phyloP scores from a whole-genome alignment of 2,888 invertebrate genomes.

The Ichneumoninae sp. region DNA sequence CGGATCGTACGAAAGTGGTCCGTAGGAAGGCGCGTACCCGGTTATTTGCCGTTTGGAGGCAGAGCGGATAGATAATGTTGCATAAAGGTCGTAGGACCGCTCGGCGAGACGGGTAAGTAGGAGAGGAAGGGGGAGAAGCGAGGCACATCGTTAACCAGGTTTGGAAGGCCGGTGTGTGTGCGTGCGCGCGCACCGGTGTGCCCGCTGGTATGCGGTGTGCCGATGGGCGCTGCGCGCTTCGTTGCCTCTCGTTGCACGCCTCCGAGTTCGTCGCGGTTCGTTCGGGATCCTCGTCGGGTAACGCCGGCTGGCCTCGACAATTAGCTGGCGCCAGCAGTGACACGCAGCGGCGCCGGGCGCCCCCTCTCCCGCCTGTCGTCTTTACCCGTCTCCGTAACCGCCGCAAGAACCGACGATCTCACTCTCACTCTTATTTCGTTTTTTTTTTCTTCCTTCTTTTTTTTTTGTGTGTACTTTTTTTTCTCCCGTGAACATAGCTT shows the following conservation, averaged over 20 bases:
- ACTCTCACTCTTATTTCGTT: slow-evolving; percentile 42
- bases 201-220: slow-evolving; percentile 48
- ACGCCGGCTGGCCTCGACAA: slow-evolving; percentile 83
- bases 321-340: slow-evolving; percentile 83
- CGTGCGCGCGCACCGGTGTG: slow-evolving; percentile 27
- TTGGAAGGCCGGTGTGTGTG: slow-evolving; percentile 44
- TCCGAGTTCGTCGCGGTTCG: slow-evolving; percentile 74
- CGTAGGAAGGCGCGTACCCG: slow-evolving; percentile 42
- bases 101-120: not conserved
- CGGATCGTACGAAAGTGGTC: slow-evolving; percentile 31
- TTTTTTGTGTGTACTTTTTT: slow-evolving; percentile 16
- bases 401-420: slow-evolving; percentile 52
- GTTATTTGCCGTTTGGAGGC: slow-evolving; percentile 35
- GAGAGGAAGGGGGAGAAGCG: slow-evolving; percentile 6
- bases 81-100: slow-evolving; percentile 5
- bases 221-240: slow-evolving; percentile 46
- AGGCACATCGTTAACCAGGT: slow-evolving; percentile 59
- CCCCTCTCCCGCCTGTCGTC: slow-evolving; percentile 66
- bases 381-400: slow-evolving; percentile 47
- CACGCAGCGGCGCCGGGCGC: slow-evolving; percentile 81
- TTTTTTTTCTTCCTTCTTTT: not conserved
- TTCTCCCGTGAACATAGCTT: not conserved
- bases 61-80: slow-evolving; percentile 20
- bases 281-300: slow-evolving; percentile 75
- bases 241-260: slow-evolving; percentile 67